Evolutionary conservation across 2,888 invertebrate genomes (phyloP).

Genomic region (Ectropis crepuscularia): DNA sequence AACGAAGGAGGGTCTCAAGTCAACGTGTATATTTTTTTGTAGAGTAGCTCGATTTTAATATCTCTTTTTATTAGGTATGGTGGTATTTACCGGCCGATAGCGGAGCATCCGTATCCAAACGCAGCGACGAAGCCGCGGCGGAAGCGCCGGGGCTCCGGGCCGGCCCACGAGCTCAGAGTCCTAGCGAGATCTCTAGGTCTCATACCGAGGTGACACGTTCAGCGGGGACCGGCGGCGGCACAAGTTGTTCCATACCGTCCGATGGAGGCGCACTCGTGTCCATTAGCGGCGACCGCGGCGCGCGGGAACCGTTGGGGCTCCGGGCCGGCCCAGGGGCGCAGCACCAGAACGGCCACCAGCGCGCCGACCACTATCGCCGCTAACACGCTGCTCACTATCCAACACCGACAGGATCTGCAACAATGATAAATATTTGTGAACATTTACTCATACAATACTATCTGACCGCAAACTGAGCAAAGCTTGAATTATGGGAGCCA

Average conservation of each 20-base stretch:
- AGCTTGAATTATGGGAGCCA: too few relatives aligned
- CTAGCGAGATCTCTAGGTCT: too few relatives aligned
- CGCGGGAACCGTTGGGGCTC: slow-evolving; percentile 69
- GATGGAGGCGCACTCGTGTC: slow-evolving; percentile 89
- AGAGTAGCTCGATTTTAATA: too few relatives aligned
- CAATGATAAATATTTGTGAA: background rate
- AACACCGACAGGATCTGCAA: slow-evolving; percentile 59
- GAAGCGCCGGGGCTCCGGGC: slow-evolving; percentile 66
- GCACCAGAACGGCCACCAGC: slow-evolving; percentile 76
- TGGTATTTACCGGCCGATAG: slow-evolving; percentile 85
- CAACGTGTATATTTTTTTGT: too few relatives aligned
- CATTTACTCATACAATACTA: background rate
- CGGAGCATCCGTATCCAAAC: slow-evolving; percentile 90
- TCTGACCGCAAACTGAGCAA: background rate
- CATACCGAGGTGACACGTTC: background rate
- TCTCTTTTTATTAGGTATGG: too few relatives aligned
- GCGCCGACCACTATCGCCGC: slow-evolving; percentile 70
- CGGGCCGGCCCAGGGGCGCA: slow-evolving; percentile 70
- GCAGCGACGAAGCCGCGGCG: slow-evolving; percentile 87
- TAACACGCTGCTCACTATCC: slow-evolving; percentile 69
- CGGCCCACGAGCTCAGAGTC: slow-evolving; percentile 69
- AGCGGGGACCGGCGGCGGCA: background rate
- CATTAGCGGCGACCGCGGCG: slow-evolving; percentile 90
- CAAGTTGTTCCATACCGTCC: slow-evolving; percentile 81
- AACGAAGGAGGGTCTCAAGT: too few relatives aligned